Base-by-base conservation (phyloP, 2,888 invertebrate genomes). In the Beris morrisii region DNA sequence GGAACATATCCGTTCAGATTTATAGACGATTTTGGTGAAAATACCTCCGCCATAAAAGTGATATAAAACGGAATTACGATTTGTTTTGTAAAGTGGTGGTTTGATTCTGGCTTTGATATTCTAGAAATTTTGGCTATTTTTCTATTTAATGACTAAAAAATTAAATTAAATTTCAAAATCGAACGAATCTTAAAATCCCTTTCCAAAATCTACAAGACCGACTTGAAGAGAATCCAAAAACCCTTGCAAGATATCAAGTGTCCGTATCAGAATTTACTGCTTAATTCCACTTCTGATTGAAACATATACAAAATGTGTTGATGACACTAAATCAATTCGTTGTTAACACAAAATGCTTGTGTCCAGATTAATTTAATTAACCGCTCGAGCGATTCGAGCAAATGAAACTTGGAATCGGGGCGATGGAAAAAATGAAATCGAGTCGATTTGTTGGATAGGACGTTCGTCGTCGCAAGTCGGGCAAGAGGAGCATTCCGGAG, bases 321-420 rank as follows among this genome's bases (percentile, higher is more conserved):
- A 69, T 71, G 71, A 71, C 71, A 68, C 68, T 70, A 71, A 72
- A 71, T 71, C 70, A 71, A 70, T 71, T 70, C 67, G 67, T 69
- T 63, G 53, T 69, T 52, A 64, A 69, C 69, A 69, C 55, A 65
- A 69, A 69, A 69, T 69, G 69, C 66, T 55, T 69, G 69, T 66
- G 66, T 66, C 64, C 65, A 64, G 64, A 63, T 69, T 69, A 69
- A 69, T 69, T 69, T 67, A 69, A 69, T 69, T 69, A 69, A 69
- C 66, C 64, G 65, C 61, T 66, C 58, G 66, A 69, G 66, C 64
- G 61, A 48, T 59, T 52, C 50, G 65, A 66, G 63, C 45, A 63
- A 68, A 66, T 57, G 57, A 38, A 68, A 66, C 52, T 15, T 13
- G 32, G 30, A 48, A 48, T 59, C 31, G 59, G 59, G 15, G 5